Percentiles rank a stretch among this genome's conserved stretches.
Evolutionary conservation across 2,888 invertebrate species (phyloP).

Genomic region (Latrodectus elegans): DNA sequence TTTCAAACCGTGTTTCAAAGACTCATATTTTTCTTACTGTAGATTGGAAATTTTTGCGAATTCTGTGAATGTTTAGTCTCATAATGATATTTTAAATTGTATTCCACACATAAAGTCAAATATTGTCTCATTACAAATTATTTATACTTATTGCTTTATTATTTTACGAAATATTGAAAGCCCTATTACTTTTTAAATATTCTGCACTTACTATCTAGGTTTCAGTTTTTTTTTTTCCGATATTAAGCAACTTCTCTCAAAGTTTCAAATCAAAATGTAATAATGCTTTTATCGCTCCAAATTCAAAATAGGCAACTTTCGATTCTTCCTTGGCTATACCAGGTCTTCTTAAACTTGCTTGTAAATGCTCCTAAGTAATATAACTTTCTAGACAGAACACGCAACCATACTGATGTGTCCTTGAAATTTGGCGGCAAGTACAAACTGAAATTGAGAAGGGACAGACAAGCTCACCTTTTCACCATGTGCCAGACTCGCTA

Average conservation of each 20-base stretch:
- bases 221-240: not conserved
- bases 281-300: not conserved
- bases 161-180: not conserved
- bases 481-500: no score
- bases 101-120: not conserved
- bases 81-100: not conserved
- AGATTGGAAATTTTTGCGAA: not conserved
- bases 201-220: not conserved
- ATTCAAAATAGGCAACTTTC: not conserved
- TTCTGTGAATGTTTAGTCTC: not conserved
- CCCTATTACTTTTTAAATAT: not conserved
- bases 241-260: not conserved
- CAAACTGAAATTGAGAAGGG: no score
- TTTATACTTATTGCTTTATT: no score
- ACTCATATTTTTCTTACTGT: not conserved
- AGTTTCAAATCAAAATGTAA: not conserved
- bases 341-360: no score
- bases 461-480: no score
- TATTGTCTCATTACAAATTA: not conserved
- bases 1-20: not conserved
- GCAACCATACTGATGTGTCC: no score
- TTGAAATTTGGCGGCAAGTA: no score
- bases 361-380: no score
- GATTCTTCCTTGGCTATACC: not conserved
- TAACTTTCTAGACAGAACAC: no score